Base-by-base conservation (phyloP, 2,888 invertebrate species). In the Schizaphis graminum region DNA sequence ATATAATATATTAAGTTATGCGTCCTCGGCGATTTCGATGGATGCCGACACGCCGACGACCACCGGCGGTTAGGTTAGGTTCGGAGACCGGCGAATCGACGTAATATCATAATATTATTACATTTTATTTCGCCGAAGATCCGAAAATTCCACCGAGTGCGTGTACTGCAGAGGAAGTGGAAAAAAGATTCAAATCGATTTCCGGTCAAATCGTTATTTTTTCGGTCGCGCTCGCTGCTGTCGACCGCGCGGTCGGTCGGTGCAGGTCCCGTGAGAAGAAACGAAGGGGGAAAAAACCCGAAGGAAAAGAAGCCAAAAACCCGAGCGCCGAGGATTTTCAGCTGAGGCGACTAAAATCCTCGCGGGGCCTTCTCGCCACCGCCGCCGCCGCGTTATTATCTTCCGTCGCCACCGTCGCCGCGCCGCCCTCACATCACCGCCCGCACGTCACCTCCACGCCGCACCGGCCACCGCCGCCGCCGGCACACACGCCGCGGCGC, bases 281-380 rank as follows among this genome's bases (percentile, higher is more conserved):
- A 16, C 26, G 47, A 1, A 49, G n/a, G 53, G 53, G 53, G 47
- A 89, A 89, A 84, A 85, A 89, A 57, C 56, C 53, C 89, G 47
- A 26, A 84, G 89, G 85, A 89, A 85, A 89, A 85, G 93, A 89
- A 93, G 85, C 93, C 93, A 85, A 90, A 93, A 93, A 56, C 93
- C 89, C 87, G 24, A 91, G 35, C 35, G 35, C 28, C 88, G 93
- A 93, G 93, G 85, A 85, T 89, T 93, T 90, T 89, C 93, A 84
- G 93, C 93, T 89, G 84, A 89, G 84, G 84, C 93, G 93, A 90
- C 93, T 85, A 93, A 89, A 93, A 93, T 90, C 93, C 93, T 90
- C 93, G 84, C 85, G 89, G 57, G 93, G 84, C 93, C 57, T 56
- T 56, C 84, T 44, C 56, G 13, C 53, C 77, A 35, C 16, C 13